Conservation (phyloP, 2,113 vertebrate species). For the Rhea pennata region DNA sequence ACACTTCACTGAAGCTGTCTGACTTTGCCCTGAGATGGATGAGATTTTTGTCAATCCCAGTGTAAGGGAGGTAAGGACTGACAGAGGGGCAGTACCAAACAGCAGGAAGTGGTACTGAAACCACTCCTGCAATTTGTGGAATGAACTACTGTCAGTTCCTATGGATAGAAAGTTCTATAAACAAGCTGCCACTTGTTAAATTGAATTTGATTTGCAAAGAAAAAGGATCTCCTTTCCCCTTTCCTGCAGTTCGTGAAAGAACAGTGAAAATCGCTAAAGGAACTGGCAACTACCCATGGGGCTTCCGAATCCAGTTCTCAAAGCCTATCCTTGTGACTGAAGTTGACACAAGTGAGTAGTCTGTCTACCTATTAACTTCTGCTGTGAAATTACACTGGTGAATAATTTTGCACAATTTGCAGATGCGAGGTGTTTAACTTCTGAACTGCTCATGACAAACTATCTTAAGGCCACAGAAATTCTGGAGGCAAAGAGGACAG, state of each 20-base stretch:
- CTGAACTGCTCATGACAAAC: background rate
- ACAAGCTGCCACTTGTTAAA: background rate
- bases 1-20: background rate
- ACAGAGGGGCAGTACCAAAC: background rate
- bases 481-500: background rate
- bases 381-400: background rate
- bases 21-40: background rate
- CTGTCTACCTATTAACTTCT: background rate
- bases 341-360: conserved; percentile 91
- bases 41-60: background rate
- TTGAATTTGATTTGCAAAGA: background rate
- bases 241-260: conserved; percentile 85
- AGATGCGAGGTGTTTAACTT: background rate
- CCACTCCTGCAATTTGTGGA: background rate
- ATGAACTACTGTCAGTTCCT: background rate
- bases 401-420: background rate
- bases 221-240: background rate
- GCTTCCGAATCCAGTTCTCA: conserved; percentile 92
- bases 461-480: background rate
- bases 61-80: accelerated
- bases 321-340: conserved; percentile 93
- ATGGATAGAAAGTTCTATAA: background rate
- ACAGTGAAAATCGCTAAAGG: conserved; percentile 88
- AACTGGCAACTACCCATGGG: conserved; percentile 89
- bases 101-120: background rate